Conservation (phyloP, 2,113 vertebrate species). For the Falco punctatus region DNA sequence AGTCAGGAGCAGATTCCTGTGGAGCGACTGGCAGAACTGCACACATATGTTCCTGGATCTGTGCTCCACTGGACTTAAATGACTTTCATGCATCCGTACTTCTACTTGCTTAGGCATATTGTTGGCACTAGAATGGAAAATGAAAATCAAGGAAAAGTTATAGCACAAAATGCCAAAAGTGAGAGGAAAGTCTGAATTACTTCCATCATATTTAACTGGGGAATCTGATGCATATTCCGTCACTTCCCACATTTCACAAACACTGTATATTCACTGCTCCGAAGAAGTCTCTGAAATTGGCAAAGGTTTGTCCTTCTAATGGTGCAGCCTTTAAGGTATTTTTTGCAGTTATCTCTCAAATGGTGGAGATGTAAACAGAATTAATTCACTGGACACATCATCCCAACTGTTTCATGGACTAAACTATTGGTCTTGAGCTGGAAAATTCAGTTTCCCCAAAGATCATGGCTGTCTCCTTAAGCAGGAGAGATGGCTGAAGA, state of each 20-base stretch:
- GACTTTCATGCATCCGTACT: constrained; percentile 95
- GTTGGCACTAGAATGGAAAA: constrained; percentile 82
- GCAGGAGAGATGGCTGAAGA: background rate
- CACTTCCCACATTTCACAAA: background rate
- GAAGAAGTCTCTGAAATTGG: background rate
- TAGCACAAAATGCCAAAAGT: background rate
- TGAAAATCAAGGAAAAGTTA: background rate
- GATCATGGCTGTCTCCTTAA: background rate
- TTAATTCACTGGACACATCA: background rate
- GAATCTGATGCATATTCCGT: constrained; percentile 13
- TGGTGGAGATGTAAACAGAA: background rate
- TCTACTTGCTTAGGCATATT: constrained; percentile 99
- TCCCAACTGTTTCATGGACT: background rate
- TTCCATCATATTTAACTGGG: background rate
- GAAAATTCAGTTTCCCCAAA: background rate
- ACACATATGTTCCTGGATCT: constrained; percentile 82
- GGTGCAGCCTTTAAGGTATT: background rate
- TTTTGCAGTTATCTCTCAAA: background rate
- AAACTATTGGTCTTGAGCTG: background rate
- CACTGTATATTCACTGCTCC: background rate
- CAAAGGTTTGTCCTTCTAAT: background rate
- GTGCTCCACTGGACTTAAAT: constrained; percentile 87
- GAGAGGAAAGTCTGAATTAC: background rate
- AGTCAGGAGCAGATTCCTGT: constrained; percentile 93
- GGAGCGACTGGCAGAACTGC: constrained; percentile 84